phyloP scores from a whole-genome alignment of 1,140 invertebrate species.

The Dolichoris vasculosae region DNA sequence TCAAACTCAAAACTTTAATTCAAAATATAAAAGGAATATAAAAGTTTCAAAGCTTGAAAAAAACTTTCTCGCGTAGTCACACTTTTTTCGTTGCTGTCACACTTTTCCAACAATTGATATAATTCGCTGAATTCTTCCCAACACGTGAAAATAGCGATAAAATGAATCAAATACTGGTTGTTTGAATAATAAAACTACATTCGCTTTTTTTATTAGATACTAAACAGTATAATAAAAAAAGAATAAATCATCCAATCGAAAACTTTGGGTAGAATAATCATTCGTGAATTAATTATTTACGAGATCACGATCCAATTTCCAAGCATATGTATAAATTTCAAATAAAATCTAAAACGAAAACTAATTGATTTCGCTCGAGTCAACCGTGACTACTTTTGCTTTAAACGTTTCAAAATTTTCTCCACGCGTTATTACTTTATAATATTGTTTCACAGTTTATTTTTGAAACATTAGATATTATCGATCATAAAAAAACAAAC shows the following conservation, averaged over 20 bases:
- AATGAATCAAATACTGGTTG: neutral
- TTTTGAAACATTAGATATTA: no score
- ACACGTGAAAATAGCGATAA: neutral
- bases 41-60: neutral
- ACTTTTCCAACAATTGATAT: neutral
- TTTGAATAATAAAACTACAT: no score
- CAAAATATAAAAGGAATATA: neutral
- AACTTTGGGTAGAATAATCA: no score
- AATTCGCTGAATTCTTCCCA: neutral
- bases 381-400: neutral
- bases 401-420: neutral
- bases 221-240: no score
- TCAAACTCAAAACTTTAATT: neutral
- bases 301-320: neutral
- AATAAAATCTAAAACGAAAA: neutral
- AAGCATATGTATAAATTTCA: no score
- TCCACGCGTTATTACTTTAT: no score
- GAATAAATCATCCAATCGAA: no score
- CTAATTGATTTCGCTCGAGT: neutral
- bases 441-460: no score
- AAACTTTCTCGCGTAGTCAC: neutral
- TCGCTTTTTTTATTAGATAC: no score
- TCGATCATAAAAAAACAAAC: no score
- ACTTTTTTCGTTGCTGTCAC: no score
- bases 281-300: no score